Evolutionary conservation across 1,140 invertebrate genomes (phyloP).

Genomic region (Sitophilus oryzae): DNA sequence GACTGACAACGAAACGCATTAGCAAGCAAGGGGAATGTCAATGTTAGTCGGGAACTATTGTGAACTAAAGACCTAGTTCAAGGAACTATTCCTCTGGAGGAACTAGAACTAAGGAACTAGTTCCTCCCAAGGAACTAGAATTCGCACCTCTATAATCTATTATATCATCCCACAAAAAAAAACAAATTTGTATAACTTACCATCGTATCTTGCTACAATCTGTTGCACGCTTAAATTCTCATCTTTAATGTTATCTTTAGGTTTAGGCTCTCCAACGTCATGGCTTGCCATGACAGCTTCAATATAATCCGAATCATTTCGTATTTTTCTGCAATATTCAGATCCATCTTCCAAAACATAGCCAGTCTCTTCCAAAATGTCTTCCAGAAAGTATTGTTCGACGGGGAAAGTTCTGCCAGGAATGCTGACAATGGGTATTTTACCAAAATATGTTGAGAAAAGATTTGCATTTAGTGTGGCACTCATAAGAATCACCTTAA

Average conservation of each 20-base stretch:
- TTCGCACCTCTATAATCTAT: slow-evolving; percentile 1
- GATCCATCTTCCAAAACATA: slow-evolving; percentile 70
- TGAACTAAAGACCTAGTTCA: no score
- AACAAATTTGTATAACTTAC: slow-evolving; percentile 39
- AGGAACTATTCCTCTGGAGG: no score
- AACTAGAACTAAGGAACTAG: no score
- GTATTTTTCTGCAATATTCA: slow-evolving; percentile 58
- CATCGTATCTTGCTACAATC: slow-evolving; percentile 53
- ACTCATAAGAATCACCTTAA: slow-evolving; percentile 83
- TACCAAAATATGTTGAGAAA: slow-evolving; percentile 73
- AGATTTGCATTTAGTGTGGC: slow-evolving; percentile 75
- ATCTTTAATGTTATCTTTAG: slow-evolving; percentile 58
- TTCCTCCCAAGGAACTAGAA: no score
- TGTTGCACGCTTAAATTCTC: slow-evolving; percentile 62
- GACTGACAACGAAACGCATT: no score
- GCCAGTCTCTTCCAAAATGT: slow-evolving; percentile 61
- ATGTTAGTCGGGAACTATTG: no score
- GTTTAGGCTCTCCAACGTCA: slow-evolving; percentile 51
- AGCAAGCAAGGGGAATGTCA: no score
- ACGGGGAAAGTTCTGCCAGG: slow-evolving; percentile 78
- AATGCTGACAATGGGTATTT: slow-evolving; percentile 64
- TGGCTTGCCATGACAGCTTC: slow-evolving; percentile 52
- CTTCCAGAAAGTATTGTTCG: slow-evolving; percentile 71
- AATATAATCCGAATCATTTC: slow-evolving; percentile 48
- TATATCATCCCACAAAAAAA: no score